Evolutionary conservation across 2,888 invertebrate genomes (phyloP), one percentile per base, ranked within the genome.

Genomic region (Therioaphis trifolii): DNA sequence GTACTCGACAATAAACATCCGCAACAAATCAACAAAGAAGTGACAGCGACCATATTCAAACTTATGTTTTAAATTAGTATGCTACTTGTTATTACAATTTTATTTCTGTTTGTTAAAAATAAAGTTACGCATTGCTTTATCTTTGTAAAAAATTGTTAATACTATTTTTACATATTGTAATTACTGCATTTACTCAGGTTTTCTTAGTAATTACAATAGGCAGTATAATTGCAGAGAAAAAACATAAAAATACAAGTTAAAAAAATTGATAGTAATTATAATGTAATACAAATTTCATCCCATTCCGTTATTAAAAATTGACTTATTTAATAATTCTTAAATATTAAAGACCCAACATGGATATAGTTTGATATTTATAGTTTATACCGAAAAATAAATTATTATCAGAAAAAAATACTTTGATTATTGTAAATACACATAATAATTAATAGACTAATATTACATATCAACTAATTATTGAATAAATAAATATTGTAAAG

Each of bases 31-130:
- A 82, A 74, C 63, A 63, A 82, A 40, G 72, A 82, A 72, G 82
- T 82, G 18, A 52, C 82, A 9, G 49, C 72, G 7, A 74, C 72
- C 24, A 82, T 82, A 63, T 82, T 82, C 24, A 82, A 63, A 82
- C 72, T 82, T 7, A 74, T 82, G 72, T 82, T 82, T 82, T 82
- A 63, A 71, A 74, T 72, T 82, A 72, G 69, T 55, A 15, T 79
- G 14, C 4, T 79, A 43, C 1, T 68, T 35, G 24, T 52, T 46
- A 63, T 29, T 66, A 27, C 5, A 4, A 71, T 49, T 72, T 49
- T 40, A 14, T 46, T 80, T 43, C 40, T 35, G 35, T 35, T n/a
- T 29, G 5, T 58, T 55, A 52, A 75, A 43, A 43, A 63, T n/a
- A 66, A 77, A 35, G 35, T 21, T 35, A 27, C 24, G 35, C n/a